Evolutionary conservation across 1,140 invertebrate genomes (phyloP).

Genomic region (Oryzaephilus surinamensis): DNA sequence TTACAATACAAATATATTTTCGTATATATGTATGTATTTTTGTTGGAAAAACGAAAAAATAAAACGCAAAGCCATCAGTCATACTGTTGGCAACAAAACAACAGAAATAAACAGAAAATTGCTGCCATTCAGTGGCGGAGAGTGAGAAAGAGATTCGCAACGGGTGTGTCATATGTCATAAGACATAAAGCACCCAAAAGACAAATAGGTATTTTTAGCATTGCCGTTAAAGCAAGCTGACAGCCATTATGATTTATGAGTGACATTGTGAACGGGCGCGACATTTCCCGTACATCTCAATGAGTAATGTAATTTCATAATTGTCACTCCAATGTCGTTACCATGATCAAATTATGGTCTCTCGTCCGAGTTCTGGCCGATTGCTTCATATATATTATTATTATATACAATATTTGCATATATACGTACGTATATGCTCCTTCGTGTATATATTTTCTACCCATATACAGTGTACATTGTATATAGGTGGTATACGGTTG

Average conservation of each 20-base stretch:
- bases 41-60: no score
- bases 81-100: no score
- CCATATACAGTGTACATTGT: no score
- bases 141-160: slow-evolving; percentile 7
- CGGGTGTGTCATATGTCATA: slow-evolving; percentile 22
- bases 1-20: no score
- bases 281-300: slow-evolving; percentile 29
- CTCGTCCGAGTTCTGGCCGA: slow-evolving; percentile 12
- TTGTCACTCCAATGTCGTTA: slow-evolving; percentile 32
- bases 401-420: no score
- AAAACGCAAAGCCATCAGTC: no score
- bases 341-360: slow-evolving; percentile 21
- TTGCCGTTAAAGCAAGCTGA: slow-evolving; percentile 21
- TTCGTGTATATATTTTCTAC: no score
- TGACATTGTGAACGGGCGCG: slow-evolving; percentile 20
- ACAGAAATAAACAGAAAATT: no score
- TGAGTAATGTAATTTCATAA: slow-evolving; percentile 35
- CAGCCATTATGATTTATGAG: slow-evolving; percentile 30
- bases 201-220: slow-evolving; percentile 28
- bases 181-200: slow-evolving; percentile 22
- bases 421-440: no score
- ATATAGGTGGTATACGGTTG: no score
- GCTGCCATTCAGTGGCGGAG: not conserved
- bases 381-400: slow-evolving; percentile 18
- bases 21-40: no score